Base-by-base conservation (phyloP, 2,113 vertebrate genomes). In the Cyphomyrus discorhynchus region DNA sequence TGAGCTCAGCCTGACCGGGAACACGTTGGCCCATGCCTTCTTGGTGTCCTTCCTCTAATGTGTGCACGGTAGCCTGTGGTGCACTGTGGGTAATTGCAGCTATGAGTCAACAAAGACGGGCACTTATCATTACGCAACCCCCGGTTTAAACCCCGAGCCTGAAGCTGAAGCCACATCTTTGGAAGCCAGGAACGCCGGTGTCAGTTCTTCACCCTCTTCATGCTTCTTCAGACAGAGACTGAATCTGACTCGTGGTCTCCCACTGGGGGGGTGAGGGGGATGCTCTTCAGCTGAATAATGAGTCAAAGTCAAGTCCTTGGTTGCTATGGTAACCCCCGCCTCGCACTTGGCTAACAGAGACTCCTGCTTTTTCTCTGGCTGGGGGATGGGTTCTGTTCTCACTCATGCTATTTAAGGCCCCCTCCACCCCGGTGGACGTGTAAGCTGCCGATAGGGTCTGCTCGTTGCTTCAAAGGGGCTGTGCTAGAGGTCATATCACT, bases 321-420 rank as follows among this genome's bases (percentile, higher is more conserved):
- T 94, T 93, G 88, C 93, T 88, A 89, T 83, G 85, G 91, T 90
- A 94, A 95, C 93, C 89, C 35, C 84, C 66, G 92, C 91, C 70
- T 89, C 91, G 74, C 70, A 89, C 88, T 46, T 92, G 70, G 13
- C 31, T 56, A 27, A 47, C 45, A 84, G 82, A 47, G 19, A 46
- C 82, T 84, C 21, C 82, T 84, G 82, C 45, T 31, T 86, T 86
- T 19, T 31, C 49, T 53, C 2, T 39, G 42, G 82, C 46, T 35
- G 27, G 52, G 87, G 56, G 39, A 66, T 66, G 87, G 87, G 52
- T 88, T 62, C 10, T 21, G 21, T 45, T 84, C 42, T 84, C 42
- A 11, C 39, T 47, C 80, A 11, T 50, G 10, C 35, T 45, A 27
- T 46, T 88, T 62, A 62, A 3, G 35, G 31, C 39, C 39, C 39